Evolutionary conservation across 2,113 vertebrate genomes (phyloP).

Genomic region (Tonatia bakeri): DNA sequence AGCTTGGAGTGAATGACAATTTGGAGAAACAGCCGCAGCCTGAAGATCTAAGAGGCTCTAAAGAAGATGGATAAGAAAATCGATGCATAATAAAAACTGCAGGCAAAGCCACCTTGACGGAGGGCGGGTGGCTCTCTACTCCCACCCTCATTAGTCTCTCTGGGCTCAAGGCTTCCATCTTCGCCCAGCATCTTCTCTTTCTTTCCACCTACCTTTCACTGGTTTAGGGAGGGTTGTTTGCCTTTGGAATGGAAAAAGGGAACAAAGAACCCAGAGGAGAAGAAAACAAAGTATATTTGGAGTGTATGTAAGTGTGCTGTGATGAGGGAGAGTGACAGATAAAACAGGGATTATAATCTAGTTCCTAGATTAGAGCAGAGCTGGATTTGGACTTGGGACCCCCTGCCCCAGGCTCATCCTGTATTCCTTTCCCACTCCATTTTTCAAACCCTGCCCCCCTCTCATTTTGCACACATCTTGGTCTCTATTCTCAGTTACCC

Average conservation of each 20-base stretch:
- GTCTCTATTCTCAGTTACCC: neutral
- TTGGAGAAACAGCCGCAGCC: slow-evolving; percentile 76
- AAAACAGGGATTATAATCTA: neutral
- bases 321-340: neutral
- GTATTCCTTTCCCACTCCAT: neutral
- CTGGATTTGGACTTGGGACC: neutral
- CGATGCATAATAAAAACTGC: slow-evolving; percentile 79
- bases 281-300: neutral
- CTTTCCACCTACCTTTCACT: neutral
- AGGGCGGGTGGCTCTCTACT: slow-evolving; percentile 56
- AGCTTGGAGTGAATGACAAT: slow-evolving; percentile 79
- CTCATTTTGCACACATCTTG: neutral
- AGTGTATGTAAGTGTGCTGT: neutral
- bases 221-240: slow-evolving; percentile 9
- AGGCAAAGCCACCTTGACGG: slow-evolving; percentile 76
- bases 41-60: slow-evolving; percentile 81
- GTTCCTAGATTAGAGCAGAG: neutral
- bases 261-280: neutral
- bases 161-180: slow-evolving; percentile 39
- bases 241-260: slow-evolving; percentile 16
- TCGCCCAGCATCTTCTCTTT: slow-evolving; percentile 2
- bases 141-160: slow-evolving; percentile 33
- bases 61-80: slow-evolving; percentile 83
- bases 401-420: neutral
- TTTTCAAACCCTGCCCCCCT: neutral